These are phyloP conservation scores for Xenops minutus DNA, from an alignment of 2,797 vertebrate species.

Conservation along the genomic window DNA sequence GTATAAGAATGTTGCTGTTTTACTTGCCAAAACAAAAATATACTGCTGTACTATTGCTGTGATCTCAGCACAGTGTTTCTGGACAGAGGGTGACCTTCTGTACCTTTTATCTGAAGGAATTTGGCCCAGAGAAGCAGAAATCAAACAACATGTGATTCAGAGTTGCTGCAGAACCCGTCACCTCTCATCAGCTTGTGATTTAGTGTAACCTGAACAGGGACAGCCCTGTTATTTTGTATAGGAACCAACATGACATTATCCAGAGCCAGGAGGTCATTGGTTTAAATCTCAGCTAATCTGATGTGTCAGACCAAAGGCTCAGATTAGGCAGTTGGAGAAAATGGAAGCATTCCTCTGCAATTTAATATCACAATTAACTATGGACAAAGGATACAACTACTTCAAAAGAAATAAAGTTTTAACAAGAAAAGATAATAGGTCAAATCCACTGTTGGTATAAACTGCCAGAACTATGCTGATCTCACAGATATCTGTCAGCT, in stretches of 20 bases:
- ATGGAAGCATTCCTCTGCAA: conserved; percentile 67
- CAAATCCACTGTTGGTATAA: conserved; percentile 32
- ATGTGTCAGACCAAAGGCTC: conserved; percentile 73
- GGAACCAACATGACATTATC: conserved; percentile 69
- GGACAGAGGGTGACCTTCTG: conserved; percentile 29
- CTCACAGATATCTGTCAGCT: conserved; percentile 30
- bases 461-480: conserved; percentile 21
- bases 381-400: conserved; percentile 44
- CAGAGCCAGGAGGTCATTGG: conserved; percentile 69
- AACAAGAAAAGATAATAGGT: conserved; percentile 63
- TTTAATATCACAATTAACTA: conserved; percentile 73
- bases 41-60: not conserved
- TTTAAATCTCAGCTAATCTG: conserved; percentile 71
- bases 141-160: conserved; percentile 57
- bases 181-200: conserved; percentile 65
- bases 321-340: conserved; percentile 63
- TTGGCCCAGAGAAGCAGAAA: conserved; percentile 57
- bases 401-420: conserved; percentile 56
- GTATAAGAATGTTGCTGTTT: not conserved
- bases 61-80: conserved; percentile 36
- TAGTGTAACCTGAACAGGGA: conserved; percentile 66
- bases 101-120: conserved; percentile 52
- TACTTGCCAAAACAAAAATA: conserved; percentile 14
- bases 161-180: conserved; percentile 53
- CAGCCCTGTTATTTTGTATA: conserved; percentile 39